Evolutionary conservation across 1,140 invertebrate genomes (phyloP).

Genomic region (Paracyclopina nana): DNA sequence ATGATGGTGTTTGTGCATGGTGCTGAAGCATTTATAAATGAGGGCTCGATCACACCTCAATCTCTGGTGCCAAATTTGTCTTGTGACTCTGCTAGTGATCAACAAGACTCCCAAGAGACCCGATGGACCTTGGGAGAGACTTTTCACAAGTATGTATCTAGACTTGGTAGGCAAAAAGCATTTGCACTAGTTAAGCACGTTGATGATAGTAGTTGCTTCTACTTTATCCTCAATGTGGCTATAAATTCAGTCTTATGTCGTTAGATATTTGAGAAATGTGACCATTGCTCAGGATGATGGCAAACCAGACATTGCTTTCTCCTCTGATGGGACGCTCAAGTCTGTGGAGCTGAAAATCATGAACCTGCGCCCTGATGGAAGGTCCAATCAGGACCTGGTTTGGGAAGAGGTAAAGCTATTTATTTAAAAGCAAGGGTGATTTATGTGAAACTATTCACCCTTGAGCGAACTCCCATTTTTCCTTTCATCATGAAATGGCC

Average conservation of each 20-base stretch:
- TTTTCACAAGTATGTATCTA: constrained; percentile 26
- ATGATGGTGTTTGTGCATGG: constrained; percentile 81
- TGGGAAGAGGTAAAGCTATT: constrained; percentile 68
- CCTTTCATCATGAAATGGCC: no score
- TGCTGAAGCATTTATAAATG: constrained; percentile 40
- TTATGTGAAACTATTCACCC: no score
- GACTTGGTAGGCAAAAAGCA: no score
- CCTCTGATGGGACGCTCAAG: constrained; percentile 62
- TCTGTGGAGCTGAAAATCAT: constrained; percentile 74
- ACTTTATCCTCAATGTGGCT: no score
- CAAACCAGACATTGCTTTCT: constrained; percentile 63
- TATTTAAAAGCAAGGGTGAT: no score
- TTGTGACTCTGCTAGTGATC: constrained; percentile 13
- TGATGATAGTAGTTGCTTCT: no score
- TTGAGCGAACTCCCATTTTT: no score
- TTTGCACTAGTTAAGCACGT: no score
- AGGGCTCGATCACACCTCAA: no score
- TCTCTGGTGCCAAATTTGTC: not conserved
- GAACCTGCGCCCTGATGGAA: constrained; percentile 59
- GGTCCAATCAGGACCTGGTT: constrained; percentile 40
- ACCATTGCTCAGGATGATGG: constrained; percentile 50
- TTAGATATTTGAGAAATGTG: constrained; percentile 58
- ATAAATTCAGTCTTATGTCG: no score
- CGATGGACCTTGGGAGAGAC: not conserved
- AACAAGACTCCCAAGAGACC: not conserved